phyloP scores from a whole-genome alignment of 2,888 invertebrate species.

The Meliscaeva auricollis region DNA sequence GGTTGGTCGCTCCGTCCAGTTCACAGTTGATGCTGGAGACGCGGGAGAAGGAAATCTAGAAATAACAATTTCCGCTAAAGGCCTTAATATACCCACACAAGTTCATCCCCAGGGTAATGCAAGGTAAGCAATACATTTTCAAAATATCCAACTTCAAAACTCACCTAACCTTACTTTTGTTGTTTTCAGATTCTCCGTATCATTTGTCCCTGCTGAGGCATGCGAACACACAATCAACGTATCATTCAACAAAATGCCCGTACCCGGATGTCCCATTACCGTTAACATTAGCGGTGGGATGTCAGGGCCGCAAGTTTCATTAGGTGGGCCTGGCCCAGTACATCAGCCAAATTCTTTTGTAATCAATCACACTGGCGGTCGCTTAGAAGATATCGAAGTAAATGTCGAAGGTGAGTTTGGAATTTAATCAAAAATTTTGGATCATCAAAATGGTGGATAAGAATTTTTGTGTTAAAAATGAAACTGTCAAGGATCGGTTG shows the following conservation, averaged over 20 bases:
- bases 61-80: slow-evolving; percentile 97
- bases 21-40: slow-evolving; percentile 97
- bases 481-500: slow-evolving; percentile 41
- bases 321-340: slow-evolving; percentile 90
- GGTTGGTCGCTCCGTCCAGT: slow-evolving; percentile 97
- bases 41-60: slow-evolving; percentile 99
- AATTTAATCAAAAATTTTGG: slow-evolving; percentile 40
- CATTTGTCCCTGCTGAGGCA: slow-evolving; percentile 97
- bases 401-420: slow-evolving; percentile 94
- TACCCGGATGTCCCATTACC: slow-evolving; percentile 95
- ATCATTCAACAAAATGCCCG: slow-evolving; percentile 96
- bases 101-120: slow-evolving; percentile 95
- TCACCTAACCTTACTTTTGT: slow-evolving; percentile 77
- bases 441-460: slow-evolving; percentile 66
- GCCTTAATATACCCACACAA: slow-evolving; percentile 97
- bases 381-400: slow-evolving; percentile 97
- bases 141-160: neutral
- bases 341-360: slow-evolving; percentile 89
- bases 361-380: slow-evolving; percentile 93
- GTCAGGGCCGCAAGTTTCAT: slow-evolving; percentile 88
- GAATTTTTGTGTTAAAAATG: slow-evolving; percentile 47
- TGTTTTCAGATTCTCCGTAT: slow-evolving; percentile 92
- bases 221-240: slow-evolving; percentile 98
- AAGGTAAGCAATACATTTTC: slow-evolving; percentile 79
- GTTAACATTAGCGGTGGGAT: slow-evolving; percentile 90